phyloP scores from a whole-genome alignment of 2,888 invertebrate species.

The Apotomis betuletana region DNA sequence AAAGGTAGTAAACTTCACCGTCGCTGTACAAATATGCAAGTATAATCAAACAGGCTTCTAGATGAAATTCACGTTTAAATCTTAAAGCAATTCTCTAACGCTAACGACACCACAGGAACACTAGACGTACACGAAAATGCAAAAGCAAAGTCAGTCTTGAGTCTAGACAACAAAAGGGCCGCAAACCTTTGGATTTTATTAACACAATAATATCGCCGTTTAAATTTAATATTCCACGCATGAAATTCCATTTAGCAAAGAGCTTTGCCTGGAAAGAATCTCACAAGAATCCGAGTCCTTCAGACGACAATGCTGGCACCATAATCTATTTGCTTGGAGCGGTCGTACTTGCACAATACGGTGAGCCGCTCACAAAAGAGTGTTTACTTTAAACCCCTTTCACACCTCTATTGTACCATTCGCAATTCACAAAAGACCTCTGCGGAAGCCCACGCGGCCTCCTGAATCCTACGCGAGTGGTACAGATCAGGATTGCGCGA shows the following conservation, averaged over 20 bases:
- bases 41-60: neutral
- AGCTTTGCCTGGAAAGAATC: conserved; percentile 41
- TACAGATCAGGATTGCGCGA: conserved; percentile 17
- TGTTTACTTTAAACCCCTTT: conserved; percentile 81
- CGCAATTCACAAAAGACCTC: conserved; percentile 58
- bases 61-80: neutral
- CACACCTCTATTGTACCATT: conserved; percentile 76
- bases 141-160: conserved; percentile 12
- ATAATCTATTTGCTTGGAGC: conserved; percentile 78
- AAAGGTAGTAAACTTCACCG: neutral
- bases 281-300: conserved; percentile 39
- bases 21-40: no score
- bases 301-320: conserved; percentile 65
- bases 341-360: conserved; percentile 62
- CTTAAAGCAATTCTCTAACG: neutral
- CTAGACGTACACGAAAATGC: conserved; percentile 12
- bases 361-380: conserved; percentile 74
- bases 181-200: conserved; percentile 21
- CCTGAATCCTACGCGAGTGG: conserved; percentile 17
- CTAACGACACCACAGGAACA: neutral
- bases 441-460: conserved; percentile 27
- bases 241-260: conserved; percentile 45
- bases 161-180: conserved; percentile 25
- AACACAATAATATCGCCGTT: conserved; percentile 38
- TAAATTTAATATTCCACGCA: conserved; percentile 39